Evolutionary conservation across 2,797 vertebrate species (phyloP).

Genomic region (Microchirus variegatus): DNA sequence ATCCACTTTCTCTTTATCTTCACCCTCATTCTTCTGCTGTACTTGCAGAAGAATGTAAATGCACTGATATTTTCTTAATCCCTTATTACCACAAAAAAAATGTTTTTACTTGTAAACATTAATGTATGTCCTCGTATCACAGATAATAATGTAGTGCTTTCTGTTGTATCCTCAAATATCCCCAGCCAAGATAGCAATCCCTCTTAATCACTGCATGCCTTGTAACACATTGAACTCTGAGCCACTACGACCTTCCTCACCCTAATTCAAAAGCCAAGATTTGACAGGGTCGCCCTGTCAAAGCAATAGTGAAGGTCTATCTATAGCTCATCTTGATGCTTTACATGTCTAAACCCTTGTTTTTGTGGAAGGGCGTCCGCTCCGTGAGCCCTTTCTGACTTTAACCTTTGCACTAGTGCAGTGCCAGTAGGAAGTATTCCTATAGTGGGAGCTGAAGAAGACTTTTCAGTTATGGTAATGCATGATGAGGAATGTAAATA

Average conservation of each 20-base stretch:
- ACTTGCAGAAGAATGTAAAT: too few species aligned
- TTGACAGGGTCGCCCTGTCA: slow-evolving; percentile 10
- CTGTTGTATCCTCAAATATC: not conserved
- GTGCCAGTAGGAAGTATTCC: too few species aligned
- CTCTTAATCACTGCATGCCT: not conserved
- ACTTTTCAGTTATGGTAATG: too few species aligned
- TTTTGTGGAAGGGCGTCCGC: slow-evolving; percentile 23
- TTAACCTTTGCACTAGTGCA: slow-evolving; percentile 16
- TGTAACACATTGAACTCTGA: not conserved
- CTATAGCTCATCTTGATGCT: not conserved
- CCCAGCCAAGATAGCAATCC: not conserved
- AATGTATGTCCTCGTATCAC: not conserved
- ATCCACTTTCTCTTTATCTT: slow-evolving; percentile 14
- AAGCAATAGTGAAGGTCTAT: slow-evolving; percentile 20
- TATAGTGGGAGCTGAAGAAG: too few species aligned
- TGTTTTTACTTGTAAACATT: too few species aligned
- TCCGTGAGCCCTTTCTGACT: slow-evolving; percentile 29
- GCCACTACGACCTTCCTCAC: not conserved
- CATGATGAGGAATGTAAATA: too few species aligned
- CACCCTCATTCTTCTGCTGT: too few species aligned
- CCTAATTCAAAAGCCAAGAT: slow-evolving; percentile 12
- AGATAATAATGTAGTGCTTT: too few species aligned
- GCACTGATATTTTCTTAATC: too few species aligned
- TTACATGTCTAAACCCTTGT: not conserved
- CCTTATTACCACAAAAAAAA: too few species aligned